A percentile compares a stretch with the other conserved stretches of the same genome.
Conservation (phyloP, 1,140 invertebrate genomes). For the Aphis craccivora region DNA sequence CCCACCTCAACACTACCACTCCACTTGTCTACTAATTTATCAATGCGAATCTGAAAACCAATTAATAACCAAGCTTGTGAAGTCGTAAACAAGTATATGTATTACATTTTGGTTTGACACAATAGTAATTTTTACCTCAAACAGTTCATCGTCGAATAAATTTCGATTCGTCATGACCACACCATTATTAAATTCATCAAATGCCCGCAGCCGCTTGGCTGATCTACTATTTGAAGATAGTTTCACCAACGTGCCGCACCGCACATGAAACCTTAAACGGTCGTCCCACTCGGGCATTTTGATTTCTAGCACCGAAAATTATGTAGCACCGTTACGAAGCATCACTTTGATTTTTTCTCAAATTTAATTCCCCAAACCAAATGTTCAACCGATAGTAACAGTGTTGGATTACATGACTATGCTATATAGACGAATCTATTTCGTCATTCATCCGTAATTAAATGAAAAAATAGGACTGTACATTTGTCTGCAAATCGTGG, state of each 20-base stretch:
- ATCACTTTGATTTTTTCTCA: background rate
- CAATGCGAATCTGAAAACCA: slow-evolving; percentile 78
- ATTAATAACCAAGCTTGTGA: background rate
- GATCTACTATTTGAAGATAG: slow-evolving; percentile 83
- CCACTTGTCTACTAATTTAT: slow-evolving; percentile 90
- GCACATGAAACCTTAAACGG: slow-evolving; percentile 75
- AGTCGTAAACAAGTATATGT: background rate
- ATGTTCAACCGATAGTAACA: background rate
- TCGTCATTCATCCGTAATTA: background rate
- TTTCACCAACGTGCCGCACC: slow-evolving; percentile 87
- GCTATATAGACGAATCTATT: background rate
- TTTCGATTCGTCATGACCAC: slow-evolving; percentile 91
- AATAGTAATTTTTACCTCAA: slow-evolving; percentile 74
- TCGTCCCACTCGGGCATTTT: background rate
- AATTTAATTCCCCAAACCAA: background rate
- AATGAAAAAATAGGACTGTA: background rate
- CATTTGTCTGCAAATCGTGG: background rate
- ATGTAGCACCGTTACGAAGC: too few species aligned
- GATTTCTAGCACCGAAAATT: background rate
- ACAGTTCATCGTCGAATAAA: slow-evolving; percentile 86
- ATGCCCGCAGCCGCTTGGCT: slow-evolving; percentile 82
- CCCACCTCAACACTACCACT: slow-evolving; percentile 93
- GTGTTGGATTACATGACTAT: background rate
- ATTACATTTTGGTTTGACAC: background rate
- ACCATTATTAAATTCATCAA: slow-evolving; percentile 95